Evolutionary conservation across 2,888 invertebrate genomes (phyloP).

Genomic region (Griposia aprilina): DNA sequence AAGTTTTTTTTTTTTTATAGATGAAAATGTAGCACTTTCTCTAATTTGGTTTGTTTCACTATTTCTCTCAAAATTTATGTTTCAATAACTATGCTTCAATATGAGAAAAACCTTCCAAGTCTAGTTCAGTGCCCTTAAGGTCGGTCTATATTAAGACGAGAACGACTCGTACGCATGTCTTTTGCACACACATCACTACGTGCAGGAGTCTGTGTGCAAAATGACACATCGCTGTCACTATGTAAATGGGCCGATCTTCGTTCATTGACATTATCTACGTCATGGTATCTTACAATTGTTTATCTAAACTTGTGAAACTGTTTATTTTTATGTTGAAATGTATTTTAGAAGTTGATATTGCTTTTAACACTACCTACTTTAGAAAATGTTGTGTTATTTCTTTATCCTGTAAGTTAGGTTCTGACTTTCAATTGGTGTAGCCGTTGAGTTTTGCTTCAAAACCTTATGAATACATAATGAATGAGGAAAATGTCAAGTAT

Average conservation of each 20-base stretch:
- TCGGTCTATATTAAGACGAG: constrained; percentile 47
- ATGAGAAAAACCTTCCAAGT: constrained; percentile 14
- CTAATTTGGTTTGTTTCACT: neutral
- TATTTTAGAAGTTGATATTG: constrained; percentile 30
- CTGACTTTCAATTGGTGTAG: constrained; percentile 10
- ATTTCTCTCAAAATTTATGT: neutral
- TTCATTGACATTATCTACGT: constrained; percentile 51
- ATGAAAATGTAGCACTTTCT: neutral
- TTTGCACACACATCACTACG: constrained; percentile 14
- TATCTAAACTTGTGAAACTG: constrained; percentile 42
- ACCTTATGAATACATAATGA: constrained; percentile 41
- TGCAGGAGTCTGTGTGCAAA: constrained; percentile 18
- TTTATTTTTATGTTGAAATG: constrained; percentile 46
- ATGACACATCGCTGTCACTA: constrained; percentile 47
- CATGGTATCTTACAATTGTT: constrained; percentile 28
- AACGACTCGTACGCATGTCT: constrained; percentile 30
- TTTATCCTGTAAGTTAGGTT: constrained; percentile 19
- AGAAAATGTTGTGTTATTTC: constrained; percentile 16
- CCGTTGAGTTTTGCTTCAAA: constrained; percentile 20
- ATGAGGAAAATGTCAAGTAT: constrained; percentile 51
- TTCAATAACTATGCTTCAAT: neutral
- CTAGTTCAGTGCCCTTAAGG: constrained; percentile 61
- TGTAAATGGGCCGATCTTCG: constrained; percentile 44
- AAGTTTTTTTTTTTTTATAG: neutral
- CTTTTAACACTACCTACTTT: constrained; percentile 14